These are phyloP conservation scores for Rhipidura dahli DNA, from an alignment of 2,113 vertebrate genomes.

Conservation along the genomic window DNA sequence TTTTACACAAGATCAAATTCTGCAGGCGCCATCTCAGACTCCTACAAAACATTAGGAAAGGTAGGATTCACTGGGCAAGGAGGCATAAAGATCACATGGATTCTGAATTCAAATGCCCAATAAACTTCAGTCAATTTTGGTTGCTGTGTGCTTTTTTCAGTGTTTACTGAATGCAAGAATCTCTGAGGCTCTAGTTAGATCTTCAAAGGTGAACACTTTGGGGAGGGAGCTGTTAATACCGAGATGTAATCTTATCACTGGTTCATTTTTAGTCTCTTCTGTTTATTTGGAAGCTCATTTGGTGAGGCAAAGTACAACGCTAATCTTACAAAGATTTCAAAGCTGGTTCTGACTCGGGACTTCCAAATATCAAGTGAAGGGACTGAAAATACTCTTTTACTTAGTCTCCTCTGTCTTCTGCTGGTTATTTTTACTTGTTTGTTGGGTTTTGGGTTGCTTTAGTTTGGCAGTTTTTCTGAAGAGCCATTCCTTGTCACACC, in stretches of 20 bases:
- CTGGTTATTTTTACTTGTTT: background rate
- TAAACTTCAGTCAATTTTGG: background rate
- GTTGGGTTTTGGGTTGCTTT: background rate
- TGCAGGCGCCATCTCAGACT: slow-evolving; percentile 87
- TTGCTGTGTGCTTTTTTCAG: background rate
- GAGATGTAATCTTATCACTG: background rate
- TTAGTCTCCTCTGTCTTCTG: background rate
- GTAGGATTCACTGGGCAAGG: slow-evolving; percentile 75
- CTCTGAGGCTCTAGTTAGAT: background rate
- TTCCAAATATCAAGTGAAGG: background rate
- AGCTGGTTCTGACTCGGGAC: background rate
- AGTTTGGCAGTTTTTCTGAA: background rate
- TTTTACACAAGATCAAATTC: slow-evolving; percentile 99
- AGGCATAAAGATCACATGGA: slow-evolving; percentile 7
- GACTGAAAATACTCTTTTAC: background rate
- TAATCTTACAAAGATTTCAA: background rate
- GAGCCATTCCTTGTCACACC: background rate
- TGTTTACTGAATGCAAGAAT: background rate
- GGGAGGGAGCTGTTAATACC: background rate
- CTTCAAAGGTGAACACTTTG: background rate
- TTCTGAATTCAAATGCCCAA: background rate
- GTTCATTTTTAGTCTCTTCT: background rate
- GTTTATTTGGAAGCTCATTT: background rate
- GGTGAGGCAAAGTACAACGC: background rate
- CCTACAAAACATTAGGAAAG: slow-evolving; percentile 76